Conservation (phyloP, 1,140 invertebrate species). For the Bombus soroeensis region DNA sequence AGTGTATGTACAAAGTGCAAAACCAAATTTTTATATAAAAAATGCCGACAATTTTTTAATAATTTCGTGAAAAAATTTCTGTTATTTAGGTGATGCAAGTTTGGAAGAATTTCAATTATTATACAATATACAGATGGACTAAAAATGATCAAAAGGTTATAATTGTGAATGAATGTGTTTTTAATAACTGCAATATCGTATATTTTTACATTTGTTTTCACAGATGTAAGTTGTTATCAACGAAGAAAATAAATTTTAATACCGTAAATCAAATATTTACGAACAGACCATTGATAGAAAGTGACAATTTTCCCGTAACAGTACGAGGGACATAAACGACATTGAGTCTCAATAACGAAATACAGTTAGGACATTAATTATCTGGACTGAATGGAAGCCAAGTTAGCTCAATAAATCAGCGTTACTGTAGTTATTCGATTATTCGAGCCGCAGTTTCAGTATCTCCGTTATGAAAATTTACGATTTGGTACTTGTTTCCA, state of each 20-base stretch:
- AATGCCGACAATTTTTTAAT: no score
- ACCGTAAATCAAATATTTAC: background rate
- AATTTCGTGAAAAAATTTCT: no score
- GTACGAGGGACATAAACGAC: background rate
- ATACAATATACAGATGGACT: no score
- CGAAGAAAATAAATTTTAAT: background rate
- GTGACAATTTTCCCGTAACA: background rate
- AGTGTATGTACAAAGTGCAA: no score
- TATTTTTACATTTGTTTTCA: no score
- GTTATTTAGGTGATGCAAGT: no score
- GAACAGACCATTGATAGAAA: background rate
- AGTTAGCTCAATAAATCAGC: slow-evolving; percentile 4
- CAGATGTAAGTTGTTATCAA: background rate
- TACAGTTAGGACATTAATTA: slow-evolving; percentile 1
- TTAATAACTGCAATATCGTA: no score
- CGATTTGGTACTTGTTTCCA: background rate
- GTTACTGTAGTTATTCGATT: slow-evolving; percentile 16
- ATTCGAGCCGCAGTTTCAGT: slow-evolving; percentile 3
- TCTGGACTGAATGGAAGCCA: background rate
- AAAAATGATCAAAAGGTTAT: no score
- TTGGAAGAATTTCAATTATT: no score
- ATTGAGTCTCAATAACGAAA: background rate
- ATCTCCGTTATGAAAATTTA: background rate
- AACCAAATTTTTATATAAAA: no score
- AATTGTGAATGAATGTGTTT: no score